Evolutionary conservation across 2,113 vertebrate species (phyloP).

Genomic region (Anseranas semipalmata): DNA sequence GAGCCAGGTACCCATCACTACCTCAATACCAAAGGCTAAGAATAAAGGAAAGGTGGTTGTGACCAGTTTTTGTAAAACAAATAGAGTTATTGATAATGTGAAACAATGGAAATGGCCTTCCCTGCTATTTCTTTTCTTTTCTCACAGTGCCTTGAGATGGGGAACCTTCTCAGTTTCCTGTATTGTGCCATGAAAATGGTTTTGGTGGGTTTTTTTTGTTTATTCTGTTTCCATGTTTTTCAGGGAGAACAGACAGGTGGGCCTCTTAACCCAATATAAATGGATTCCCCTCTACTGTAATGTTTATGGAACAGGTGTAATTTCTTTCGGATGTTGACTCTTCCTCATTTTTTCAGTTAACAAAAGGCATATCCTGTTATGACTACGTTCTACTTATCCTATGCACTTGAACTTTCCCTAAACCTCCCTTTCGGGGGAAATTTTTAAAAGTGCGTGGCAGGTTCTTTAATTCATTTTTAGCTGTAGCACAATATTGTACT

Average conservation of each 20-base stretch:
- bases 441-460: neutral
- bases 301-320: neutral
- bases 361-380: constrained; percentile 39
- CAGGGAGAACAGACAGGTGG: neutral
- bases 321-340: neutral
- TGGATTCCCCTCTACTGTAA: neutral
- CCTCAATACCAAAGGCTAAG: neutral
- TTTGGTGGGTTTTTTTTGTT: neutral
- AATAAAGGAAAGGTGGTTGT: neutral
- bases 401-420: constrained; percentile 54
- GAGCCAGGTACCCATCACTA: neutral
- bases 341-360: constrained; percentile 23
- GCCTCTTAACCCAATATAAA: neutral
- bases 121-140: neutral
- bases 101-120: neutral
- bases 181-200: neutral
- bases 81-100: neutral
- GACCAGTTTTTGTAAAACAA: neutral
- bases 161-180: neutral
- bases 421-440: constrained; percentile 39
- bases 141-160: neutral
- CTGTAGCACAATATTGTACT: constrained; percentile 65
- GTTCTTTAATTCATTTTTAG: constrained; percentile 68
- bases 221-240: neutral
- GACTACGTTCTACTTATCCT: constrained; percentile 14